Evolutionary conservation across 2,888 invertebrate species (phyloP).

Genomic region (Ectropis crepuscularia): DNA sequence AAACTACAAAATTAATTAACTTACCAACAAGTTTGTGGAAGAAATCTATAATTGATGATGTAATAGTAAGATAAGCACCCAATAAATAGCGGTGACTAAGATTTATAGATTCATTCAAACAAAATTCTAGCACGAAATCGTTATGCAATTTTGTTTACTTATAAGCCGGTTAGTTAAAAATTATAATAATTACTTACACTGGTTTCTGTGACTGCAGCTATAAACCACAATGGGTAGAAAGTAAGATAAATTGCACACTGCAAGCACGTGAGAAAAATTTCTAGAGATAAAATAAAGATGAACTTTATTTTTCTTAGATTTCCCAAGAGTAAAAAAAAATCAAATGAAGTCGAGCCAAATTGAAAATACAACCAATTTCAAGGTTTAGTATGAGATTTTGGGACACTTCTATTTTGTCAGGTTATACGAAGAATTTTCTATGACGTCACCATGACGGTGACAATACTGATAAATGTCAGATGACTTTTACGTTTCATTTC

Average conservation of each 20-base stretch:
- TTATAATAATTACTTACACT: constrained; percentile 18
- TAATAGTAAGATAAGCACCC: constrained; percentile 27
- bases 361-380: constrained; percentile 1
- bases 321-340: constrained; percentile 12
- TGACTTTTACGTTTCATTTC: constrained; percentile 21
- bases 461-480: constrained; percentile 24
- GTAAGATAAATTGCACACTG: constrained; percentile 19
- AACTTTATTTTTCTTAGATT: constrained; percentile 5
- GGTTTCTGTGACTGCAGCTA: not conserved
- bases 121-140: constrained; percentile 12
- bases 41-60: constrained; percentile 29
- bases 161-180: constrained; percentile 15
- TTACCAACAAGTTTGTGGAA: constrained; percentile 24
- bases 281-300: constrained; percentile 17
- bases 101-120: constrained; percentile 14
- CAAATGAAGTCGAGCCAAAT: not conserved
- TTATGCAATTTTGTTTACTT: constrained; percentile 27
- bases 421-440: constrained; percentile 1
- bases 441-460: constrained; percentile 27
- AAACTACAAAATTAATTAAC: constrained; percentile 17
- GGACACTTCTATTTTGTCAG: constrained; percentile 7
- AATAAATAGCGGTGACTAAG: constrained; percentile 33
- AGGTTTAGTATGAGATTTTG: not conserved
- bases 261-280: constrained; percentile 31
- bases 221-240: constrained; percentile 27